Conservation (phyloP, 2,888 invertebrate genomes). For the Amblyjoppa fuscipennis region DNA sequence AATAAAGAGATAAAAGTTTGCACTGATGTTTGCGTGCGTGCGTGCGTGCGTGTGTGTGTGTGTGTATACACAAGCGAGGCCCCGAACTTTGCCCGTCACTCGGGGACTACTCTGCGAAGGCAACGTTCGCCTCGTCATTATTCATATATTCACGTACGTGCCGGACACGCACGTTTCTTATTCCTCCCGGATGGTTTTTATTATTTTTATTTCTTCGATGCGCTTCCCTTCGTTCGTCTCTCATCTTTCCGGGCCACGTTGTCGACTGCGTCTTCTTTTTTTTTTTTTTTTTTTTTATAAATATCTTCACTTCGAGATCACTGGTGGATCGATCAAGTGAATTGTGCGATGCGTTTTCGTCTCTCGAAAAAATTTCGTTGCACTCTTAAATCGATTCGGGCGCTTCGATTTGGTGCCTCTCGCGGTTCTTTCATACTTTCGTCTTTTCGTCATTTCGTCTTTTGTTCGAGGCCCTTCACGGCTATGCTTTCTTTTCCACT, state of each 20-base stretch:
- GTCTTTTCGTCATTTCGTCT: no score
- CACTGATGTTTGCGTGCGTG: no score
- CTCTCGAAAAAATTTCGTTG: not conserved
- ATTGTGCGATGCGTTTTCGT: not conserved
- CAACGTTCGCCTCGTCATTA: slow-evolving; percentile 43
- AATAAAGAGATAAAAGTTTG: not conserved
- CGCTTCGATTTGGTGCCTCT: not conserved
- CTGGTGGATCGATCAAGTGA: slow-evolving; percentile 17
- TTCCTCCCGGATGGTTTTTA: slow-evolving; percentile 11
- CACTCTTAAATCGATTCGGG: not conserved
- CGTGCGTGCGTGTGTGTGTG: not conserved
- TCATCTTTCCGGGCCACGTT: slow-evolving; percentile 31
- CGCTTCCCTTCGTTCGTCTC: slow-evolving; percentile 16
- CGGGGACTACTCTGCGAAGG: slow-evolving; percentile 22
- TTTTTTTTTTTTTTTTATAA: slow-evolving; percentile 23
- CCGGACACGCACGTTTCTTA: slow-evolving; percentile 43
- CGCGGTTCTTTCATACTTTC: no score
- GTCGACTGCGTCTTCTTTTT: slow-evolving; percentile 18
- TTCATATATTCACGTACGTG: slow-evolving; percentile 62
- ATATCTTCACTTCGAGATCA: slow-evolving; percentile 15
- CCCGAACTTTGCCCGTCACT: slow-evolving; percentile 43
- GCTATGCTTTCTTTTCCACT: no score
- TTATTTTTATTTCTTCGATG: slow-evolving; percentile 43
- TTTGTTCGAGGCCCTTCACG: no score
- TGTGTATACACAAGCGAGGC: not conserved